phyloP scores from a whole-genome alignment of 2,888 invertebrate genomes.

The Lysandra coridon region DNA sequence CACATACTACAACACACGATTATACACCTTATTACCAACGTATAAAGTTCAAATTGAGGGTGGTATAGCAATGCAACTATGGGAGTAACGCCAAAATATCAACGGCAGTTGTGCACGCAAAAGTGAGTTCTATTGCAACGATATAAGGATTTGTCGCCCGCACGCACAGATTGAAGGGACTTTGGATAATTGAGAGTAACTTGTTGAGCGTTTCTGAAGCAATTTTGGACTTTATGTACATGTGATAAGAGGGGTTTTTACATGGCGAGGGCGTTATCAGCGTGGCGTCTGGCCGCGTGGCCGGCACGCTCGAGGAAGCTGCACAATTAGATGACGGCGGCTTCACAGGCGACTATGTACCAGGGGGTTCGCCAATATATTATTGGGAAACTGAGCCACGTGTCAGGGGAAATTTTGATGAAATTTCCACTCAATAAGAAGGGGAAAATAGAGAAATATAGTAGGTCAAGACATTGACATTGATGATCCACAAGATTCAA shows the following conservation, averaged over 20 bases:
- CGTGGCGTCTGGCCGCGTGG: slow-evolving; percentile 65
- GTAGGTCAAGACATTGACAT: slow-evolving; percentile 7
- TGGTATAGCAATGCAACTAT: neutral
- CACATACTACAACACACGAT: slow-evolving; percentile 33
- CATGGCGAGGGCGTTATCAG: slow-evolving; percentile 39
- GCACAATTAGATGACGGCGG: slow-evolving; percentile 74
- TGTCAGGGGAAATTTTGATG: slow-evolving; percentile 37
- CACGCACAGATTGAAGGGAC: slow-evolving; percentile 10
- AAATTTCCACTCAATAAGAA: slow-evolving; percentile 3
- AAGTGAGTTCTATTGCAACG: slow-evolving; percentile 33
- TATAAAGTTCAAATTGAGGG: slow-evolving; percentile 36
- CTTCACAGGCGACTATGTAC: slow-evolving; percentile 57
- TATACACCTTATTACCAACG: slow-evolving; percentile 40
- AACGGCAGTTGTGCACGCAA: neutral
- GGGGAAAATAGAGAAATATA: neutral
- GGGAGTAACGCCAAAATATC: neutral
- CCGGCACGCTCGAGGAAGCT: slow-evolving; percentile 70
- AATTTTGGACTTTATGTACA: slow-evolving; percentile 33
- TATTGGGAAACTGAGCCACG: slow-evolving; percentile 51
- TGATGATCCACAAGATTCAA: neutral
- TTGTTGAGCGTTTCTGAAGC: slow-evolving; percentile 10
- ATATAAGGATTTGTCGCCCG: neutral
- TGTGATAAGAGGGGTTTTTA: slow-evolving; percentile 41
- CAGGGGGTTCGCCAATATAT: slow-evolving; percentile 51
- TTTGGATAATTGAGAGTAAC: slow-evolving; percentile 24